Evolutionary conservation across 2,113 vertebrate species (phyloP), one percentile per base, ranked within the genome.

Genomic region (Hymenochirus boettgeri): DNA sequence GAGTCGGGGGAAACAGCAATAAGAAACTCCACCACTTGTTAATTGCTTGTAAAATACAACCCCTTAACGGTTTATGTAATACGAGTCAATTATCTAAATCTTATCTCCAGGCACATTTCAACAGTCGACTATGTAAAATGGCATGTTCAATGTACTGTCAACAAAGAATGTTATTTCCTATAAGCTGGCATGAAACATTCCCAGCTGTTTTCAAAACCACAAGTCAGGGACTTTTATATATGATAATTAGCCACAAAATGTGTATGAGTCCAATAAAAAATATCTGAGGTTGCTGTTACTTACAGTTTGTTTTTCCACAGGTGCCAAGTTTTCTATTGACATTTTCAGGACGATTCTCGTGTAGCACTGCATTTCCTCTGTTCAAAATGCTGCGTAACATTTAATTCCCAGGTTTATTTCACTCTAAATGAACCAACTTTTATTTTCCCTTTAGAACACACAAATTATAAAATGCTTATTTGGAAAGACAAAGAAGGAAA

Each of bases 231-330:
- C 46, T 66, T 58, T 66, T 58, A 66, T 42, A 23, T 48, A 58
- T 26, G 18, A 19, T 59, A 66, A 66, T 66, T 66, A 58, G 64
- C 29, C 19, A 51, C 57, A 58, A 33, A 45, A 66, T 59, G 46
- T 39, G 29, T 52, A 66, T 50, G 42, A 7, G 55, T 52, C 64
- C 42, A 59, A 58, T 66, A 58, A 59, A 52, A 57, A 47, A 59
- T 66, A 46, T 59, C 55, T 66, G 55, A 66, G 64, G 64, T 66
- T 66, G 35, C 21, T 39, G 31, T 66, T 66, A 59, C 64, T 66
- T 66, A 66, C 55, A 52, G 55, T 66, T 58, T 58, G 17, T 23
- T 52, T n/a, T 66, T 58, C 45, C 23, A 39, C 56, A 11, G 21
- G 42, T 65, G 63, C 53, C 50, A 47, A 47, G n/a, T 50, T 29